Evolutionary conservation across 2,113 vertebrate genomes (phyloP).

Genomic region (Gulo gulo): DNA sequence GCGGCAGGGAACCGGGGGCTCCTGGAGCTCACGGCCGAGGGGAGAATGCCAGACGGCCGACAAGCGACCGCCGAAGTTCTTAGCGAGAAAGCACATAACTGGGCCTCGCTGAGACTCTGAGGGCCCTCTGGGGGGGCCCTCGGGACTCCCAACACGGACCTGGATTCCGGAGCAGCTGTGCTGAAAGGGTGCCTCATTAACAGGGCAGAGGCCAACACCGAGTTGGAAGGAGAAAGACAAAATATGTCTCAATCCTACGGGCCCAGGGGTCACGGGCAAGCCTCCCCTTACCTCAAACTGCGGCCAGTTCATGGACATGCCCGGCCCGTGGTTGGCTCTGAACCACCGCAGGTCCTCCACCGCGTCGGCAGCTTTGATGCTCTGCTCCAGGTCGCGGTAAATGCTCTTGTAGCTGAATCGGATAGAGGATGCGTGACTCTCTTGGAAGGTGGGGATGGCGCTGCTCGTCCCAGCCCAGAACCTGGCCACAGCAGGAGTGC

Average conservation of each 20-base stretch:
- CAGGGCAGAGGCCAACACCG: too few species aligned
- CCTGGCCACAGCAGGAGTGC: not conserved
- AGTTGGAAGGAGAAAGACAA: not conserved
- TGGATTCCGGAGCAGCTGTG: not conserved
- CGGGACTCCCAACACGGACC: fast-evolving
- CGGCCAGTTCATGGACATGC: conserved; percentile 99
- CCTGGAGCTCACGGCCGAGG: not conserved
- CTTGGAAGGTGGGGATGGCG: not conserved
- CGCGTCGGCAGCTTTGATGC: conserved; percentile 88
- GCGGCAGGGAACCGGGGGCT: too few species aligned
- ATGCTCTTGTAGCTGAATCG: conserved; percentile 89
- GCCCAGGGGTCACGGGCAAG: fast-evolving
- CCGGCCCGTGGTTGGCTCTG: conserved; percentile 92
- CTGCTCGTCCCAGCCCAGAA: not conserved
- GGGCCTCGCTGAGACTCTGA: not conserved
- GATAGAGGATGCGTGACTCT: not conserved
- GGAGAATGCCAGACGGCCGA: not conserved
- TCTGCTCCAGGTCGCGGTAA: conserved; percentile 94
- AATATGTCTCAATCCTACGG: fast-evolving
- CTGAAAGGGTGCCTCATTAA: not conserved
- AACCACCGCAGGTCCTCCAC: conserved; percentile 97
- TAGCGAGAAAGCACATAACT: fast-evolving
- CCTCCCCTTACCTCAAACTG: conserved; percentile 93
- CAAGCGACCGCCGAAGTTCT: not conserved
- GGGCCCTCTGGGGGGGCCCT: not conserved